Evolutionary conservation across 2,888 invertebrate species (phyloP), one percentile per base, ranked within the genome.

Genomic region (Eupeodes luniger): DNA sequence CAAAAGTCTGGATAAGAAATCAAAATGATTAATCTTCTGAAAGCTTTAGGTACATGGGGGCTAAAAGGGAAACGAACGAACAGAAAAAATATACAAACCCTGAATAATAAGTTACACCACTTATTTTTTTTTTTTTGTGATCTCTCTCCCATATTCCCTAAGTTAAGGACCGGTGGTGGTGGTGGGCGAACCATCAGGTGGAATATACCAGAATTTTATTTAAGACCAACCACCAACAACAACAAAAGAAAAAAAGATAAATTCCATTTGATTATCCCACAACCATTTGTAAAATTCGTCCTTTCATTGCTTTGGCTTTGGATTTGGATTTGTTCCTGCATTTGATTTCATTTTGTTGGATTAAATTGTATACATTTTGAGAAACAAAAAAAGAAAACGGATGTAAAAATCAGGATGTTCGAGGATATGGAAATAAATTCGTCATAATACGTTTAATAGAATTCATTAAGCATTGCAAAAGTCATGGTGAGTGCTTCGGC

Each of bases 1-100:
- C 79, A 80, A 79, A 80, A 75, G 79, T 80, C 76, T 76, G 70
- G 84, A 76, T 74, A 70, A 64, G 75, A 80, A 80, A 84, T 84
- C 84, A 84, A 84, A 76, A 62, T 75, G 84, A 84, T 84, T 84
- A 84, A 84, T 84, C 79, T 49, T 44, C 16, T 47, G 16, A 64
- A 19, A 67, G 34, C 34, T 34, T 49, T 27, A 40, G 40, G 40
- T 40, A 47, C 66, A 67, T 51, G 49, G 67, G 67, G 49, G 27
- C 49, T 27, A n/a, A 66, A 27, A 51, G 34, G 12, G 27, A 19
- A 40, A 40, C 40, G 40, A 40, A 40, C 11, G 47, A 47, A 16
- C n/a, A 11, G 10, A 5, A 51, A 19, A 57, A 57, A 57, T 12
- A 14, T 57, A 69, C 69, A 57, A 59, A 59, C 16, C 47, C 59